Conservation (phyloP, 37 sponge, comb jelly and placozoan species). For the Petrosia ficiformis region DNA sequence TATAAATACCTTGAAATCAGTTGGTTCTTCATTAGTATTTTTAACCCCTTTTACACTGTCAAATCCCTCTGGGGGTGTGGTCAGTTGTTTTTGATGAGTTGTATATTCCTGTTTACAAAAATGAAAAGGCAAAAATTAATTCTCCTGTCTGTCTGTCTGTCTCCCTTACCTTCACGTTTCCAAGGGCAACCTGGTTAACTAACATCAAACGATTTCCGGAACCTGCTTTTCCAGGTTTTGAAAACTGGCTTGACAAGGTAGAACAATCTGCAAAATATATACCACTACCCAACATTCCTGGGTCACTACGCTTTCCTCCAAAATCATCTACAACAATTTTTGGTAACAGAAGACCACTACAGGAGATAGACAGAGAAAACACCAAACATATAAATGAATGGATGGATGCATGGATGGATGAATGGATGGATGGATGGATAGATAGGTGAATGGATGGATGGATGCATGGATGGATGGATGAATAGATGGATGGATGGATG, state of each 20-base stretch:
- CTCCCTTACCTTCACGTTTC: conserved; percentile 60
- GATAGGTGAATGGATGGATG: too few relatives aligned
- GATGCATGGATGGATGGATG: too few relatives aligned
- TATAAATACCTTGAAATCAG: conserved; percentile 67
- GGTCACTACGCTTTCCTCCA: conserved; percentile 87
- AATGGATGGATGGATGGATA: too few relatives aligned
- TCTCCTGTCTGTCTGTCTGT: too few relatives aligned
- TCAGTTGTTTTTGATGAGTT: conserved; percentile 40
- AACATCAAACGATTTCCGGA: conserved; percentile 77
- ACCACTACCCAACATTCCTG: conserved; percentile 92
- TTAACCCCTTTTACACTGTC: conserved; percentile 80
- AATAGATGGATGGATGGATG: too few relatives aligned
- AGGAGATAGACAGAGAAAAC: background rate
- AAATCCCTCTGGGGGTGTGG: conserved; percentile 79
- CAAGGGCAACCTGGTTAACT: conserved; percentile 88
- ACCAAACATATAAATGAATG: too few relatives aligned
- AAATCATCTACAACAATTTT: conserved; percentile 93
- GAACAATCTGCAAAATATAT: conserved; percentile 93
- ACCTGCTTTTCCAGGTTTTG: conserved; percentile 50
- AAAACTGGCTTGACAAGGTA: conserved; percentile 79
- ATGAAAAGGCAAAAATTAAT: background rate
- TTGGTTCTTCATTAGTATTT: conserved; percentile 43
- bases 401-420: too few relatives aligned
- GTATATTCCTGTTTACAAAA: conserved; percentile 47
- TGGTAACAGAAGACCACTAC: conserved; percentile 88